Evolutionary conservation across 2,888 invertebrate species (phyloP).

Genomic region (Hydropsyche betteni): DNA sequence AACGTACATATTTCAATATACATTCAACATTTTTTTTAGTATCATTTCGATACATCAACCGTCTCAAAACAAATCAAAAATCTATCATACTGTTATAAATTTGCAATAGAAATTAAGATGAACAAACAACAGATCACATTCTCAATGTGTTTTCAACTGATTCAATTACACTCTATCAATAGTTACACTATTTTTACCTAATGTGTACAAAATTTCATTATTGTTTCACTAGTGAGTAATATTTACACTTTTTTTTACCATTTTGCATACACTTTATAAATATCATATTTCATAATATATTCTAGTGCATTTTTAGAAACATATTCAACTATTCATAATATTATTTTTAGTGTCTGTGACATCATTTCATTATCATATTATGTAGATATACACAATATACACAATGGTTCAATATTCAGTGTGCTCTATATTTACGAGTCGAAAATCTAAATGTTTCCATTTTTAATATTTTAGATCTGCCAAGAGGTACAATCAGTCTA

Average conservation of each 20-base stretch:
- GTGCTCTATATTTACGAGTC: not conserved
- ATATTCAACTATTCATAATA: constrained; percentile 15
- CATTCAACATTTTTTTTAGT: constrained; percentile 1
- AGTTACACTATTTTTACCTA: constrained; percentile 40
- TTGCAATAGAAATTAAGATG: constrained; percentile 6
- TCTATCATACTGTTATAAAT: constrained; percentile 16
- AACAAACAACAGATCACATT: constrained; percentile 47
- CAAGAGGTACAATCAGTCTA: constrained; percentile 7
- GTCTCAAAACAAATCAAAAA: constrained; percentile 7
- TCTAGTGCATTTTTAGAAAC: too few species aligned
- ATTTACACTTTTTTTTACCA: constrained; percentile 36
- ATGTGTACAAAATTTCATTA: constrained; percentile 49
- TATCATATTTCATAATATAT: too few species aligned
- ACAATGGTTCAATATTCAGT: not conserved
- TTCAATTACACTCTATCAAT: constrained; percentile 15
- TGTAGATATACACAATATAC: constrained; percentile 19
- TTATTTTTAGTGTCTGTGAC: constrained; percentile 5
- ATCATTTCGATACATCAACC: not conserved
- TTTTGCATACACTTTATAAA: too few species aligned
- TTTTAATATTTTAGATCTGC: constrained; percentile 2
- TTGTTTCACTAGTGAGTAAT: constrained; percentile 42
- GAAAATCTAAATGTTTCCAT: not conserved
- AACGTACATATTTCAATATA: constrained; percentile 14
- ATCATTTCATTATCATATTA: constrained; percentile 2
- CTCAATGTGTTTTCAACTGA: constrained; percentile 45